Evolutionary conservation across 2,797 vertebrate species (phyloP).

Genomic region (Chloroceryle inda): DNA sequence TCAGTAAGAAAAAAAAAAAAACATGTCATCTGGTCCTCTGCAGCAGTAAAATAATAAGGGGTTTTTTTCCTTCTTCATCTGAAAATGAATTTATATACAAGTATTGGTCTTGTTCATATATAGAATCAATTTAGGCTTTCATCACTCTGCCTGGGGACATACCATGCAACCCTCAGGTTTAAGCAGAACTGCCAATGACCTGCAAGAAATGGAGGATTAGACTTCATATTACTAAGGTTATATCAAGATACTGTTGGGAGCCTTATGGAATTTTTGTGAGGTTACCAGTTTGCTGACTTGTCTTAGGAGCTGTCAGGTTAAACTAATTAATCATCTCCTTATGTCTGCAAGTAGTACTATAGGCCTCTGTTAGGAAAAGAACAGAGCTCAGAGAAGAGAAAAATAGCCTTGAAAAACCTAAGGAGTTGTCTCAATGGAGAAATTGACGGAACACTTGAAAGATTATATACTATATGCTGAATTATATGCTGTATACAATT

Average conservation of each 20-base stretch:
- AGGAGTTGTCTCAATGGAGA: slow-evolving; percentile 47
- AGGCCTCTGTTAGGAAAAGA: slow-evolving; percentile 18
- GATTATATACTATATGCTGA: background rate
- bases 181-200: background rate
- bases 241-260: background rate
- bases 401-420: slow-evolving; percentile 1
- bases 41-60: background rate
- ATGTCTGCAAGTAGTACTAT: slow-evolving; percentile 6
- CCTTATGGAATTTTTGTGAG: slow-evolving; percentile 28
- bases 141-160: background rate
- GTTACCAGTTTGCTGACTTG: slow-evolving; percentile 22
- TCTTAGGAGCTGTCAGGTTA: slow-evolving; percentile 31
- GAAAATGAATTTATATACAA: background rate
- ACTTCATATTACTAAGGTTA: background rate
- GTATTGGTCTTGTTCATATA: background rate
- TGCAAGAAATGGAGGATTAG: background rate
- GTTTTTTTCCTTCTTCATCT: background rate
- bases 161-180: background rate
- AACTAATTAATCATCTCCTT: slow-evolving; percentile 47
- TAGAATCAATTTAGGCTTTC: background rate
- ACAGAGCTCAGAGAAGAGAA: background rate
- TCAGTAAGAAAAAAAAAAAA: background rate
- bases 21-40: background rate
- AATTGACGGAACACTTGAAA: slow-evolving; percentile 13
- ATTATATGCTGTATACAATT: slow-evolving; percentile 2